These are phyloP conservation scores for Helicorthomorpha holstii DNA, from an alignment of 1,140 invertebrate species.

Conservation along the genomic window DNA sequence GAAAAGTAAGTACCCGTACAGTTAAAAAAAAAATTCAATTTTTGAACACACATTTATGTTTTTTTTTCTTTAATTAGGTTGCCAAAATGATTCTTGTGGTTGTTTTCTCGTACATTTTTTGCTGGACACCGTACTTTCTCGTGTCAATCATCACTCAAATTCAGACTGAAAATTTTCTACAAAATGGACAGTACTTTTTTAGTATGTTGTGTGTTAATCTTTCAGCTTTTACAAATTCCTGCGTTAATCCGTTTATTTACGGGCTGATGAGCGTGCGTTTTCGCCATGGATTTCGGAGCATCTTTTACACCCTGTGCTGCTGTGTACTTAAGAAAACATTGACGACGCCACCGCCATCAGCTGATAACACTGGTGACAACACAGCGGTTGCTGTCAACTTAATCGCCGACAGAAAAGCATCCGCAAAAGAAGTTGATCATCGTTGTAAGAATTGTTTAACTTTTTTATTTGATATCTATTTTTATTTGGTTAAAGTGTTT, in stretches of 20 bases:
- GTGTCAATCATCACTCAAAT: constrained; percentile 27
- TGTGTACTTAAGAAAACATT: too few relatives aligned
- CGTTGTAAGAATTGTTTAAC: too few relatives aligned
- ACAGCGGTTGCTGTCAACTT: too few relatives aligned
- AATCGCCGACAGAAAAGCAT: too few relatives aligned
- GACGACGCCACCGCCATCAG: too few relatives aligned
- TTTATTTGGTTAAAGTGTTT: too few relatives aligned
- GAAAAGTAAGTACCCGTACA: constrained; percentile 17
- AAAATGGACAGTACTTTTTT: constrained; percentile 27
- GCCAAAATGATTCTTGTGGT: constrained; percentile 30
- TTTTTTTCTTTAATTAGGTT: constrained; percentile 19
- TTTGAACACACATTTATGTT: constrained; percentile 9
- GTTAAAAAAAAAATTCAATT: background rate
- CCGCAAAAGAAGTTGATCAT: too few relatives aligned
- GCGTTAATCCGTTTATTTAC: constrained; percentile 32
- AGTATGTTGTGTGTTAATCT: constrained; percentile 32
- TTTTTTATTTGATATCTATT: too few relatives aligned
- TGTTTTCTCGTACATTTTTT: constrained; percentile 24
- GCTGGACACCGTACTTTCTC: constrained; percentile 31
- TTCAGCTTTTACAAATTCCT: constrained; percentile 30
- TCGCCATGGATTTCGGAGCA: constrained; percentile 17
- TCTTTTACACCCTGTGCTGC: constrained; percentile 7
- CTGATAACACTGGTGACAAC: too few relatives aligned
- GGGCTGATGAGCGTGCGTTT: constrained; percentile 30
- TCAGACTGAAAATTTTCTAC: constrained; percentile 23